A percentile compares a stretch with the other conserved stretches of the same genome.
phyloP scores from a whole-genome alignment of 2,888 invertebrate species.

The Oscheius sp. region DNA sequence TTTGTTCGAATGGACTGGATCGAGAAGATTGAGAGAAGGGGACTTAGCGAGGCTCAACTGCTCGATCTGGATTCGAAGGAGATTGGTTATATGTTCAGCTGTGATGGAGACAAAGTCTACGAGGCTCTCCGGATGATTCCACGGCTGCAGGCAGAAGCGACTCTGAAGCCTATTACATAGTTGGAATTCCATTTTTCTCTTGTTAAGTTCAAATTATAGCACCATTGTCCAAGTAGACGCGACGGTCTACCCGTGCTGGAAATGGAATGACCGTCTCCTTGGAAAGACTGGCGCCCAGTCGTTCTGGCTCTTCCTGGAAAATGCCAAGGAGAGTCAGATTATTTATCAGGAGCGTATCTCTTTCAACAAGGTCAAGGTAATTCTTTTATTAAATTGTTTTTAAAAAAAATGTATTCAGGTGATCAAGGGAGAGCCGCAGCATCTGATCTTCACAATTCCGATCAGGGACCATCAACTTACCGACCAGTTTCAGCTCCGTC shows the following conservation, averaged over 20 bases:
- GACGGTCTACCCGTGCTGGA: constrained; percentile 78
- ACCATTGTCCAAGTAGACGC: constrained; percentile 75
- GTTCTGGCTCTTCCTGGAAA: constrained; percentile 98
- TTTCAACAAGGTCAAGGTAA: constrained; percentile 84
- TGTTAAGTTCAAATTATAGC: constrained; percentile 19
- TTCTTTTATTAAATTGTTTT: background rate
- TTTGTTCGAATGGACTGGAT: constrained; percentile 81
- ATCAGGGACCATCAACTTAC: constrained; percentile 87
- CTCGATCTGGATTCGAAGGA: constrained; percentile 89
- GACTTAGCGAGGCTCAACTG: constrained; percentile 80
- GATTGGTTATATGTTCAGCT: constrained; percentile 79
- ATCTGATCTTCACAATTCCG: constrained; percentile 93
- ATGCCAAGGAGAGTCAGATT: constrained; percentile 91
- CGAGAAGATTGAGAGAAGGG: constrained; percentile 84
- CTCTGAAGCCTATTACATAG: constrained; percentile 91
- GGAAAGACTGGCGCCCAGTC: constrained; percentile 84
- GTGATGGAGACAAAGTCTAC: constrained; percentile 76
- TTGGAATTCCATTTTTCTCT: constrained; percentile 26
- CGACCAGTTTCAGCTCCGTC: constrained; percentile 83
- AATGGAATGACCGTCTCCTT: constrained; percentile 79
- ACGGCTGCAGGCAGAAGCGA: constrained; percentile 84
- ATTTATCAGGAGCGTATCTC: constrained; percentile 94
- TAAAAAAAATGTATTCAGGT: constrained; percentile 77
- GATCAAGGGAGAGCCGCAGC: constrained; percentile 82
- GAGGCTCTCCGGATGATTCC: constrained; percentile 89